These are phyloP conservation scores for Scaptomyza caliginosa DNA, from an alignment of 2,888 invertebrate species.

Conservation along the genomic window DNA sequence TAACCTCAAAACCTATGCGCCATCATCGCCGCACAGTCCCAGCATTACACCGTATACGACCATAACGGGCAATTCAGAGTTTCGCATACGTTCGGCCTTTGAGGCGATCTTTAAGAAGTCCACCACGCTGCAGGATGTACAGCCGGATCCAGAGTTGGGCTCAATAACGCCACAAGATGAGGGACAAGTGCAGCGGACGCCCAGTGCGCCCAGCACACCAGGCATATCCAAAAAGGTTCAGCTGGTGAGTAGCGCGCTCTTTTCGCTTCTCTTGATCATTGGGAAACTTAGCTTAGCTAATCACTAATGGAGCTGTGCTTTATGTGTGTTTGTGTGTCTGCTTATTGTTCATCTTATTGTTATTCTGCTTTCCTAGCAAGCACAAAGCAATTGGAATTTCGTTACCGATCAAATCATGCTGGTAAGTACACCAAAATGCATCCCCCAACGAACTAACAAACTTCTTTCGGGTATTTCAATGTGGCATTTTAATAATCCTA, in stretches of 20 bases:
- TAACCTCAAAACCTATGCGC: constrained; percentile 88
- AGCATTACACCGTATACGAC: constrained; percentile 90
- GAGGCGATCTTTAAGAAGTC: constrained; percentile 96
- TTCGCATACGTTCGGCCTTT: constrained; percentile 93
- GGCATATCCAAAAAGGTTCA: constrained; percentile 94
- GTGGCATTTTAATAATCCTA: constrained; percentile 32
- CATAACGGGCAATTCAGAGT: constrained; percentile 94
- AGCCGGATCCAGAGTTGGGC: constrained; percentile 88
- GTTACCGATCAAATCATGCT: constrained; percentile 75
- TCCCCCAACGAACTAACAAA: neutral
- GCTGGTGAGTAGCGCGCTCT: constrained; percentile 86
- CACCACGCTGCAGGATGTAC: constrained; percentile 92
- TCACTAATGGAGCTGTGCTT: constrained; percentile 12
- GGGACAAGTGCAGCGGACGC: constrained; percentile 81
- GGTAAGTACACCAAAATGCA: constrained; percentile 49
- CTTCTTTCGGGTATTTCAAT: constrained; percentile 10
- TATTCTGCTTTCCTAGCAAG: constrained; percentile 63
- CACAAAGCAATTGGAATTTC: constrained; percentile 76
- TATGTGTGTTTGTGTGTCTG: constrained; percentile 15
- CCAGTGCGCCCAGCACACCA: constrained; percentile 86
- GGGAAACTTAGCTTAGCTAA: constrained; percentile 8
- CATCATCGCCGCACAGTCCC: constrained; percentile 86
- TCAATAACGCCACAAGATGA: constrained; percentile 78
- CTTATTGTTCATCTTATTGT: constrained; percentile 23
- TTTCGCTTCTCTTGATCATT: neutral